phyloP scores from a whole-genome alignment of 1,140 invertebrate species.

The Habropoda laboriosa region DNA sequence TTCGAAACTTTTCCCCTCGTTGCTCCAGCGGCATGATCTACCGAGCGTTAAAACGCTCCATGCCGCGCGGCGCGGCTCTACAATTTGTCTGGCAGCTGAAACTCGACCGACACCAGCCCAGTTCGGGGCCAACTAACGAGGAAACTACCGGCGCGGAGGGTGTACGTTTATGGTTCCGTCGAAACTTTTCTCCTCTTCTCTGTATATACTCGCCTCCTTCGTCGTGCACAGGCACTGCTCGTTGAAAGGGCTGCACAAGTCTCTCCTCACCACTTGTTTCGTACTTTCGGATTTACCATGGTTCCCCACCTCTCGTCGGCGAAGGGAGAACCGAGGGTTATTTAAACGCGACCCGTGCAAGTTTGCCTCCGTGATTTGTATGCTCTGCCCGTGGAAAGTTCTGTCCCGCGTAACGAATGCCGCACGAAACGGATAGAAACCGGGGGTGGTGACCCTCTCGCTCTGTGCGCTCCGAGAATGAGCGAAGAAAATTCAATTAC shows the following conservation, averaged over 20 bases:
- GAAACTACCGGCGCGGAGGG: conserved; percentile 51
- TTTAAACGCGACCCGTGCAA: conserved; percentile 53
- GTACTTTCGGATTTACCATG: conserved; percentile 60
- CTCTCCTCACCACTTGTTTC: conserved; percentile 61
- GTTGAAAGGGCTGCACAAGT: conserved; percentile 39
- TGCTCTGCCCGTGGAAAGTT: conserved; percentile 60
- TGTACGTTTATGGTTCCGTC: conserved; percentile 55
- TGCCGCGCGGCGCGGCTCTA: conserved; percentile 32
- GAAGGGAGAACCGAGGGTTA: conserved; percentile 38
- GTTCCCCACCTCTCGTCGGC: conserved; percentile 4
- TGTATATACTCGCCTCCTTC: neutral
- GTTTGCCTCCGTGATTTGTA: conserved; percentile 63
- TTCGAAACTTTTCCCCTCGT: neutral
- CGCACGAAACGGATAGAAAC: too few relatives aligned
- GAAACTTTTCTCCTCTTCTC: conserved; percentile 53
- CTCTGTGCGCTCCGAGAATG: too few relatives aligned
- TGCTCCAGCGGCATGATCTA: conserved; percentile 40
- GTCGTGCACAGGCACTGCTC: too few relatives aligned
- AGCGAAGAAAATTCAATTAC: conserved; percentile 22
- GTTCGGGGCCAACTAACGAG: conserved; percentile 62
- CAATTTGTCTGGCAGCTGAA: conserved; percentile 63
- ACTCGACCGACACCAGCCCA: conserved; percentile 39
- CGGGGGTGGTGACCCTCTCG: neutral
- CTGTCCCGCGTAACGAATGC: conserved; percentile 48
- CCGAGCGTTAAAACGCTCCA: conserved; percentile 63